A percentile compares a stretch with the other conserved stretches of the same genome.
Evolutionary conservation across 2,797 vertebrate genomes (phyloP).

Genomic region (Microchirus variegatus): DNA sequence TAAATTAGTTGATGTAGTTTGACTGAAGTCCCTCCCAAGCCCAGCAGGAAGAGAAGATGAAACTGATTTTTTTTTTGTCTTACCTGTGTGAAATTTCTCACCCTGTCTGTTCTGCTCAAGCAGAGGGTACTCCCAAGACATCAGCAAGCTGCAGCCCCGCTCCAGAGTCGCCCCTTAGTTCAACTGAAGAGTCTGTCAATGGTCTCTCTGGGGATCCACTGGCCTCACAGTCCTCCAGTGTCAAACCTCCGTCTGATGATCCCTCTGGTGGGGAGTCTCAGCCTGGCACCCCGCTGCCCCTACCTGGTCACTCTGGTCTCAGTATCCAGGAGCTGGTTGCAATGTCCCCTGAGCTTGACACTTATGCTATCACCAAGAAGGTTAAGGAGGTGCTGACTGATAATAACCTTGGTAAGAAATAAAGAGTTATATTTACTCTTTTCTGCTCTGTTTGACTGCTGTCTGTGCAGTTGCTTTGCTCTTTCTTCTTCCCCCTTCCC

Average conservation of each 20-base stretch:
- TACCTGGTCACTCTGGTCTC: conserved; percentile 85
- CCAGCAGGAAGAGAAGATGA: conserved; percentile 43
- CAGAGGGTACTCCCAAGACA: conserved; percentile 96
- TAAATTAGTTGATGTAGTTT: conserved; percentile 63
- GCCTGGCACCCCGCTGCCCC: conserved; percentile 83
- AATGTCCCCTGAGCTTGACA: conserved; percentile 95
- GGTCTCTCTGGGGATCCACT: conserved; percentile 89
- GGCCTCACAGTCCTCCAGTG: conserved; percentile 82
- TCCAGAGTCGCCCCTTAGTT: conserved; percentile 94
- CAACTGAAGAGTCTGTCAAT: conserved; percentile 91
- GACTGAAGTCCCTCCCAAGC: conserved; percentile 60
- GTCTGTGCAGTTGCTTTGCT: conserved; percentile 9
- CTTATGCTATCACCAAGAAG: conserved; percentile 95
- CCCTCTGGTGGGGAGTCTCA: conserved; percentile 86
- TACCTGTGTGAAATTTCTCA: conserved; percentile 43
- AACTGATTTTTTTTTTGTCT: conserved; percentile 34
- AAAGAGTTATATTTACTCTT: not conserved
- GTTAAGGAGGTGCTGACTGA: conserved; percentile 97
- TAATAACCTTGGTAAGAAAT: conserved; percentile 92
- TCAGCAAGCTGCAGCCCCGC: conserved; percentile 96
- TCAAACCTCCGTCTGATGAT: conserved; percentile 85
- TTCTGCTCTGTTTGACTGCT: not conserved
- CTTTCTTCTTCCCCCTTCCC: not conserved
- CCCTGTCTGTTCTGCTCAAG: conserved; percentile 50
- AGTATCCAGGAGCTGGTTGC: conserved; percentile 96